A percentile compares a stretch with the other conserved stretches of the same genome.
phyloP scores from a whole-genome alignment of 2,888 invertebrate species.

The Ormyrus thymus region DNA sequence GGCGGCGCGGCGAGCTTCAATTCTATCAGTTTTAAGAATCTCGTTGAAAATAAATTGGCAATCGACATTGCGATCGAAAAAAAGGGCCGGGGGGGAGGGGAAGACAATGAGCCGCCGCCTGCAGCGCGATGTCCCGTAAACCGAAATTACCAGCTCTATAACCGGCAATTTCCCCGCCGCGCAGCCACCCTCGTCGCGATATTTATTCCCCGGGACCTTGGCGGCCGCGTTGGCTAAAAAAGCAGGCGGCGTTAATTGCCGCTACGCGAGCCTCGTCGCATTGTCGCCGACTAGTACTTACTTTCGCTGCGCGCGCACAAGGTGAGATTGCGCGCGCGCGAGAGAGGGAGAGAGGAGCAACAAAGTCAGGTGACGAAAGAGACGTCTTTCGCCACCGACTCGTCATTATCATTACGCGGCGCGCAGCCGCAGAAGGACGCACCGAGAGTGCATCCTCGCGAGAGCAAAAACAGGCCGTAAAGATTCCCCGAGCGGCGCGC shows the following conservation, averaged over 20 bases:
- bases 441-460: constrained; percentile 2
- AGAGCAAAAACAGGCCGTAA: background rate
- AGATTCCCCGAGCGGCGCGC: constrained; percentile 4
- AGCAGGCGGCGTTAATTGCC: too few relatives aligned
- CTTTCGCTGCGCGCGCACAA: constrained; percentile 47
- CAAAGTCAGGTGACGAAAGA: constrained; percentile 41
- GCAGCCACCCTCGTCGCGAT: too few relatives aligned
- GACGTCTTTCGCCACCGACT: constrained; percentile 45
- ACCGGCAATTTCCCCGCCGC: background rate
- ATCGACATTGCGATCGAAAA: too few relatives aligned
- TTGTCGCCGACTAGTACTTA: background rate
- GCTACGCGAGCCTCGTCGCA: background rate
- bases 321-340: constrained; percentile 41
- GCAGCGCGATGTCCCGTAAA: background rate
- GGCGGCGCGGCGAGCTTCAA: too few relatives aligned
- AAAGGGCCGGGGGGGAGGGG: too few relatives aligned
- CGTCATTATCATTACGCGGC: constrained; percentile 44
- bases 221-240: too few relatives aligned
- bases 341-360: constrained; percentile 1
- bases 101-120: too few relatives aligned
- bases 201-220: too few relatives aligned
- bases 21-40: too few relatives aligned
- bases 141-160: background rate
- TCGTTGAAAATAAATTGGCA: too few relatives aligned
- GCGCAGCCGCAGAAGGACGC: constrained; percentile 40